Evolutionary conservation across 2,888 invertebrate species (phyloP).

Genomic region (Oxyteleia sp.): DNA sequence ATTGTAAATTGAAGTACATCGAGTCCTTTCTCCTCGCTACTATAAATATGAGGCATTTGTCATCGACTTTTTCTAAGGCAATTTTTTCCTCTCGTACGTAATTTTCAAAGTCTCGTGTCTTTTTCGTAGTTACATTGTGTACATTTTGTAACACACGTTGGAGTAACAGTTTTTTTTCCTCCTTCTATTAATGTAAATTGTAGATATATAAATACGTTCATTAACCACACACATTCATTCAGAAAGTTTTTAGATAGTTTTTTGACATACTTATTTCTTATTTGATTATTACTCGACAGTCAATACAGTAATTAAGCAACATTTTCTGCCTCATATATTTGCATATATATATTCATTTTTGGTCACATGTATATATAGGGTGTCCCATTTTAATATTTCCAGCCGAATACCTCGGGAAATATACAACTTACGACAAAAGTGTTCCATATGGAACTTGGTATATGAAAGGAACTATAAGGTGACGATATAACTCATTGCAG

Average conservation of each 20-base stretch:
- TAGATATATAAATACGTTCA: conserved; percentile 49
- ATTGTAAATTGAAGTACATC: conserved; percentile 82
- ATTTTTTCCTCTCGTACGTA: neutral
- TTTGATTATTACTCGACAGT: conserved; percentile 15
- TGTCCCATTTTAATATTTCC: too few species aligned
- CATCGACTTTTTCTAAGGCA: neutral
- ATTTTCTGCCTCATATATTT: conserved; percentile 57
- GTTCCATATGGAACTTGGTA: too few species aligned
- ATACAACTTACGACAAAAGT: too few species aligned
- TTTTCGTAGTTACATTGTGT: conserved; percentile 41
- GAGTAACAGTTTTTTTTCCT: conserved; percentile 13
- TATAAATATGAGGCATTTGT: conserved; percentile 39
- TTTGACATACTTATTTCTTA: conserved; percentile 11
- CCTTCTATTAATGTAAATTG: conserved; percentile 39
- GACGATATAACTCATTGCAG: too few species aligned
- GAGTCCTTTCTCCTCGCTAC: conserved; percentile 70
- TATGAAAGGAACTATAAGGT: too few species aligned
- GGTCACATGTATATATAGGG: conserved; percentile 52
- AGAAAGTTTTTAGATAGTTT: conserved; percentile 42
- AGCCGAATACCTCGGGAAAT: too few species aligned
- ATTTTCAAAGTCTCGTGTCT: neutral
- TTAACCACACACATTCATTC: conserved; percentile 66
- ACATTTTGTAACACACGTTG: conserved; percentile 22
- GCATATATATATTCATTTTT: conserved; percentile 55
- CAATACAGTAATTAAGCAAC: conserved; percentile 28